These are phyloP conservation scores for Patiria miniata DNA, from an alignment of 35 echinoderm and acorn worm species.

Conservation along the genomic window DNA sequence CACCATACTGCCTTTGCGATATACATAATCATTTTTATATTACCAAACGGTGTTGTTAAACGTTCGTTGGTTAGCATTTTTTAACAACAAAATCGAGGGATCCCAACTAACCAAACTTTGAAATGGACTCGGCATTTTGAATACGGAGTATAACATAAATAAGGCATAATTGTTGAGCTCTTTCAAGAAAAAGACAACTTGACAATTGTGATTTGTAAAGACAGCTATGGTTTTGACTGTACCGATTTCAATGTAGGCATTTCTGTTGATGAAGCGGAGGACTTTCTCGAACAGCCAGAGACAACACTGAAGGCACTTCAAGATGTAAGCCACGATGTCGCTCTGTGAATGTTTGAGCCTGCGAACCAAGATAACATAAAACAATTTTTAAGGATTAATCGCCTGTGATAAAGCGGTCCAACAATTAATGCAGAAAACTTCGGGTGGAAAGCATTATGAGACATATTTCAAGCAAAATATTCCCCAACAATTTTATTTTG, in stretches of 20 bases:
- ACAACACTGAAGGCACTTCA: constrained; percentile 86
- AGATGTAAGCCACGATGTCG: constrained; percentile 52
- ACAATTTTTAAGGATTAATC: not conserved
- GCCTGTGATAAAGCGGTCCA: not conserved
- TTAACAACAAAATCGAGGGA: too few species aligned
- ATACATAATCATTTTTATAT: too few species aligned
- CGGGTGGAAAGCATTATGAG: not conserved
- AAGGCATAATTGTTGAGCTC: too few species aligned
- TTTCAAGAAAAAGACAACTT: too few species aligned
- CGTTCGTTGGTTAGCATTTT: too few species aligned
- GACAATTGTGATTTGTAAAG: too few species aligned
- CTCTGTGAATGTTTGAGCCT: constrained; percentile 69
- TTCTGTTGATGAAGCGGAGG: constrained; percentile 88
- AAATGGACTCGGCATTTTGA: too few species aligned
- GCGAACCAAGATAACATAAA: constrained; percentile 12
- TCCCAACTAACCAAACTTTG: too few species aligned
- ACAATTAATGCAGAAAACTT: not conserved
- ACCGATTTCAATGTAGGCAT: constrained; percentile 99
- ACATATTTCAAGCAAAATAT: not conserved
- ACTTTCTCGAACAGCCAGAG: constrained; percentile 96
- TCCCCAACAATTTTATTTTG: too few species aligned
- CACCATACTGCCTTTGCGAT: too few species aligned
- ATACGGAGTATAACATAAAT: too few species aligned
- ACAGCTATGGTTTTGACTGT: not conserved
- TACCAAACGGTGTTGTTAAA: too few species aligned